These are phyloP conservation scores for Psilopsiagon aurifrons DNA, from an alignment of 2,113 vertebrate genomes.

Conservation along the genomic window DNA sequence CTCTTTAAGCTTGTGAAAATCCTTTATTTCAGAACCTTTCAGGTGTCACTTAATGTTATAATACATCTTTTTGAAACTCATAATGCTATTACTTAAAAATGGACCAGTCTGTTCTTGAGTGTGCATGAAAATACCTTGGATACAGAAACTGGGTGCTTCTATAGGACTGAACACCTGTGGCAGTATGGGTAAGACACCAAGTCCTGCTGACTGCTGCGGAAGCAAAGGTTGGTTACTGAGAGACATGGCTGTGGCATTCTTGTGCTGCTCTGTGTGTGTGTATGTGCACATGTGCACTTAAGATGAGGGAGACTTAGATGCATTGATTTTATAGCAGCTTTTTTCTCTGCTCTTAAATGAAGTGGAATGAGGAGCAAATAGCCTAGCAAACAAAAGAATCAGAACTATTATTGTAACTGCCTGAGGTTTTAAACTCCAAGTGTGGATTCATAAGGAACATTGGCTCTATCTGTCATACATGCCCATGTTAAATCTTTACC, in stretches of 20 bases:
- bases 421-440: conserved; percentile 29
- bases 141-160: not conserved
- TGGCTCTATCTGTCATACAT: not conserved
- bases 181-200: not conserved
- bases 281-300: not conserved
- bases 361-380: conserved; percentile 57
- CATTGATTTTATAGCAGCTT: conserved; percentile 54
- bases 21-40: conserved; percentile 32
- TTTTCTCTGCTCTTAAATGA: conserved; percentile 35
- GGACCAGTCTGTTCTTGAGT: not conserved
- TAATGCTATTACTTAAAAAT: not conserved
- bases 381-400: conserved; percentile 52
- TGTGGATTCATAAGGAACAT: not conserved
- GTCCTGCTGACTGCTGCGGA: not conserved
- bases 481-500: not conserved
- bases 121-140: not conserved
- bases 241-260: not conserved
- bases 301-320: not conserved
- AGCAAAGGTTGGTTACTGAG: not conserved
- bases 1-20: not conserved
- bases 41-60: not conserved
- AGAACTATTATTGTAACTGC: conserved; percentile 38
- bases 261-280: not conserved
- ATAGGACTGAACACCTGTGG: not conserved
- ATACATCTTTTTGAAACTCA: not conserved